A percentile compares a stretch with the other conserved stretches of the same genome.
These are phyloP conservation scores for Drosophila kurseongensis DNA, from an alignment of 1,140 invertebrate species.

Conservation along the genomic window DNA sequence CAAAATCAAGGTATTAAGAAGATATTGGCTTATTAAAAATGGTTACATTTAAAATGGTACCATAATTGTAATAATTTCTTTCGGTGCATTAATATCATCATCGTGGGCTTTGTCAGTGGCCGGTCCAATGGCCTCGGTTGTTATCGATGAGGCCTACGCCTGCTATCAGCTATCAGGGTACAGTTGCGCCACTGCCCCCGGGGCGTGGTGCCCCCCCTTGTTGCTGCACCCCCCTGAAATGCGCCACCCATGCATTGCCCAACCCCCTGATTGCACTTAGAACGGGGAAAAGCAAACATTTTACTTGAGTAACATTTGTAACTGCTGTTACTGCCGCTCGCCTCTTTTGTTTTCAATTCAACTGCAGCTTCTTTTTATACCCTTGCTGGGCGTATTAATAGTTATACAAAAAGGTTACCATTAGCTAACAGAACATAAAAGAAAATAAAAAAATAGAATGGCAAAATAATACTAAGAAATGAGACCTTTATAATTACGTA, in stretches of 20 bases:
- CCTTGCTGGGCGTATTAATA: background rate
- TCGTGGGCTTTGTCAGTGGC: slow-evolving; percentile 25
- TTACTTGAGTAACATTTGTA: slow-evolving; percentile 77
- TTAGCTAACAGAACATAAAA: too few species aligned
- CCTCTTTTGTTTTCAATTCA: slow-evolving; percentile 23
- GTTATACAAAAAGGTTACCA: background rate
- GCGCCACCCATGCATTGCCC: background rate
- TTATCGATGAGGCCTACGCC: slow-evolving; percentile 69
- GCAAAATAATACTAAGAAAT: too few species aligned
- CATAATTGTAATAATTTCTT: background rate
- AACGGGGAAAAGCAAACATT: slow-evolving; percentile 72
- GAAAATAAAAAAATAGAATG: too few species aligned
- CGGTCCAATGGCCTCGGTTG: slow-evolving; percentile 68
- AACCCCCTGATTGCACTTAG: slow-evolving; percentile 55
- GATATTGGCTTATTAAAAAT: too few species aligned
- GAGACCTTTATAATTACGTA: background rate
- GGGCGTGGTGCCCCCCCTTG: background rate
- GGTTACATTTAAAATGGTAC: too few species aligned
- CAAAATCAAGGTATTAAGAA: too few species aligned
- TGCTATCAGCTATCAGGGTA: slow-evolving; percentile 57
- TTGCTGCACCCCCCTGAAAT: background rate
- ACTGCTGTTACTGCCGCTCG: slow-evolving; percentile 35
- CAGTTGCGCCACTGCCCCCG: slow-evolving; percentile 49
- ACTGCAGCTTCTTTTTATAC: slow-evolving; percentile 11
- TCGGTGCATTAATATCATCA: slow-evolving; percentile 25